A percentile compares a stretch with the other conserved stretches of the same genome.
Evolutionary conservation across 2,113 vertebrate genomes (phyloP).

Genomic region (Mesocricetus auratus): DNA sequence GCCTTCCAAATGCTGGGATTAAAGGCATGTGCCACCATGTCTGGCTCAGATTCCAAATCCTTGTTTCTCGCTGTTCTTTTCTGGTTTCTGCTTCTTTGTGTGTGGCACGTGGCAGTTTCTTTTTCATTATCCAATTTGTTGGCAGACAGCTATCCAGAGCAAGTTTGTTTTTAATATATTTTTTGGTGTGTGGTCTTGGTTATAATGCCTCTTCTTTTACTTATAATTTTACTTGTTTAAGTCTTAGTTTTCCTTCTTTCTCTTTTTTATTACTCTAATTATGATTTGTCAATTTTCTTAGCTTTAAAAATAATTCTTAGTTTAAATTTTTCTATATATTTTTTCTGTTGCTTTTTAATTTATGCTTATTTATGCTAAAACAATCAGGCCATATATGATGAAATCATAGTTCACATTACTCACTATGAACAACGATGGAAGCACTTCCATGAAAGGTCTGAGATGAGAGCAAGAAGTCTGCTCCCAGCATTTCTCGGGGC

Average conservation of each 20-base stretch:
- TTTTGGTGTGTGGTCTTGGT: not conserved
- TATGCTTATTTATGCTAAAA: not conserved
- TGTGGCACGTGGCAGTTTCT: not conserved
- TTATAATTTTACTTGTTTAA: conserved; percentile 17
- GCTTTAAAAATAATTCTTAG: not conserved
- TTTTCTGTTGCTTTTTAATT: not conserved
- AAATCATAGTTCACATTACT: not conserved
- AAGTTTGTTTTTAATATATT: not conserved
- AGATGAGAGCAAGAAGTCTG: not conserved
- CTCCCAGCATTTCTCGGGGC: not conserved
- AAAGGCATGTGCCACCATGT: not conserved
- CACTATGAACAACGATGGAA: not conserved
- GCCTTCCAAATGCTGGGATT: not conserved
- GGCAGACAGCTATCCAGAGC: not conserved
- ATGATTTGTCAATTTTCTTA: not conserved
- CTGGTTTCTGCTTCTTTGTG: not conserved
- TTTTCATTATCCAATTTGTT: not conserved
- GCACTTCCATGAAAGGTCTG: not conserved
- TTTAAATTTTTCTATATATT: not conserved
- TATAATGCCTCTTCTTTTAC: not conserved
- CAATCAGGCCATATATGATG: not conserved
- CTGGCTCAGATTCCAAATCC: not conserved
- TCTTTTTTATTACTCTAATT: not conserved
- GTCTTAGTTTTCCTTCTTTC: not conserved
- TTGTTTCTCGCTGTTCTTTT: not conserved